Evolutionary conservation across 1,140 invertebrate genomes (phyloP), one percentile per base, ranked within the genome.

Genomic region (Brachionus asplanchnoidis): DNA sequence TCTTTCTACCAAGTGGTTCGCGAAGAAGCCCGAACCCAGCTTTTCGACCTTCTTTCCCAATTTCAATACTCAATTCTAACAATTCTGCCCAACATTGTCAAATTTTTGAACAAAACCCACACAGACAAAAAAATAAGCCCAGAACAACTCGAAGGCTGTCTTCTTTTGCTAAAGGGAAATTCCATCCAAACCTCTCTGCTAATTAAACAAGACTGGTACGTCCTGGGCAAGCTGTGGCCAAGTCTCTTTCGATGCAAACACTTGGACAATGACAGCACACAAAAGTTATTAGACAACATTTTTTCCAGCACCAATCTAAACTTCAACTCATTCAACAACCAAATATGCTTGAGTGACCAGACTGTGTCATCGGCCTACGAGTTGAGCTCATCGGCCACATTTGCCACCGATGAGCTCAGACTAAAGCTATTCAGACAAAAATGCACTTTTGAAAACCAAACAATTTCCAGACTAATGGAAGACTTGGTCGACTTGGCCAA

Each of bases 221-320:
- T 93, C 2, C 90, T 95, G 3, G 66, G 68, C 9, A 68, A 86
- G 44, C 28, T 89, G 7, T 96, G 95, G 94, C 93, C 94, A 1
- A 92, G 92, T 3, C 85, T 95, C 4, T 90, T 94, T 0, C 88
- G 92, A 85, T 92, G 94, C 2, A 92, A 93, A 85, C 93, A 94
- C 78, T 94, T 93, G 0, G 94, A 95, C 87, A 95, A 95, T 88
- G 92, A 92, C 1, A 94, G 93, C 8, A 93, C 95, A 40, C 92
- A 95, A 60, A 91, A 90, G 46, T 88, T 96, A 40, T 92, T 95
- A 73, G 93, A 95, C 83, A 87, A 88, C 28, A 89, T 92, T 42
- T 89, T 89, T 50, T 89, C 89, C 50, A 88, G 88, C 60, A 87
- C 92, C 14, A 87, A 89, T 42, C 91, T 91, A 85, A 87, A 89